Evolutionary conservation across 2,113 vertebrate species (phyloP).

Genomic region (Lasiurus cinereus): DNA sequence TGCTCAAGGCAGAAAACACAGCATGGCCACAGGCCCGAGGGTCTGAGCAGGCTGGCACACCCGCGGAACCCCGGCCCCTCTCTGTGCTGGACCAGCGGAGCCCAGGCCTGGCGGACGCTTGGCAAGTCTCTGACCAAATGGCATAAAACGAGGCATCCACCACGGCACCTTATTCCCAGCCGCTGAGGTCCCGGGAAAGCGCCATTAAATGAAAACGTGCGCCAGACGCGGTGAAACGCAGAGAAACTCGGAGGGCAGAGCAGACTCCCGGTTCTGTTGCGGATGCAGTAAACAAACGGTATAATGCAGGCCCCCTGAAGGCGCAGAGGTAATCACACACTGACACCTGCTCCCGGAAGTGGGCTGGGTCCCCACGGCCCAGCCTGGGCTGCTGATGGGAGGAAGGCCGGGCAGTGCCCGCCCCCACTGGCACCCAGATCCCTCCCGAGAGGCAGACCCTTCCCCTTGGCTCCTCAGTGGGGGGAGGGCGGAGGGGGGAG

Average conservation of each 20-base stretch:
- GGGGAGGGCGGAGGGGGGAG: fast-evolving
- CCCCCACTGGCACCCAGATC: fast-evolving
- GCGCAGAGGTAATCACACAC: constrained; percentile 61
- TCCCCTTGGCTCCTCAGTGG: neutral
- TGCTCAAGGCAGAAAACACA: neutral
- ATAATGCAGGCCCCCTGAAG: neutral
- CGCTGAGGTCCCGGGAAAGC: neutral
- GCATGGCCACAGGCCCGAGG: fast-evolving
- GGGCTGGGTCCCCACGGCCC: neutral
- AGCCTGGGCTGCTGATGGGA: fast-evolving
- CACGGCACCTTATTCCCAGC: neutral
- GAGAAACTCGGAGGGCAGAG: neutral
- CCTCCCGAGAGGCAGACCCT: neutral
- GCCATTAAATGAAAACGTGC: neutral
- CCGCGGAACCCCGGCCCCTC: neutral
- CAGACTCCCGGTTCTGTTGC: neutral
- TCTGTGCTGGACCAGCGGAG: neutral
- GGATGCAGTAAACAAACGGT: neutral
- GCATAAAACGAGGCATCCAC: neutral
- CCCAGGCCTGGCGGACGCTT: neutral
- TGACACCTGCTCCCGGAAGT: constrained; percentile 51
- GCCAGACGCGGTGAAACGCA: constrained; percentile 57
- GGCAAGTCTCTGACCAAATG: constrained; percentile 36
- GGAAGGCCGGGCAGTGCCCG: fast-evolving
- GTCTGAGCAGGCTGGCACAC: fast-evolving